Evolutionary conservation across 2,797 vertebrate species (phyloP).

Genomic region (Pteropus rufus): DNA sequence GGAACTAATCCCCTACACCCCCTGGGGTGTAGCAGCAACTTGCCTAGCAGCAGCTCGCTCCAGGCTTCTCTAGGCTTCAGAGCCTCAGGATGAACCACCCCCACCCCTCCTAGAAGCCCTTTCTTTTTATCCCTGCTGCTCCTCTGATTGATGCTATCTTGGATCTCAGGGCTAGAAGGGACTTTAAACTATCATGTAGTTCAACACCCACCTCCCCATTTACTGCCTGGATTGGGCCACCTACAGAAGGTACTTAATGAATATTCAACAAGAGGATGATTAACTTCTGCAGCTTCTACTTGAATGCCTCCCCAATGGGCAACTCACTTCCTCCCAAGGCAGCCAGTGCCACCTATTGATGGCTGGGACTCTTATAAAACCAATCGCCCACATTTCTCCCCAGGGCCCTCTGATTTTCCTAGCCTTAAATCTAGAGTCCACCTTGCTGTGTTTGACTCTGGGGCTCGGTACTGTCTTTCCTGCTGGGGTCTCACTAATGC

Average conservation of each 20-base stretch:
- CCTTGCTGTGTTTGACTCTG: background rate
- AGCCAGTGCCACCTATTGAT: background rate
- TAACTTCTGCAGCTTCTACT: background rate
- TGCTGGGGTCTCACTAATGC: background rate
- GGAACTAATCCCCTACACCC: constrained; percentile 17
- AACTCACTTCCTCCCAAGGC: background rate
- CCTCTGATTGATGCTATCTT: background rate
- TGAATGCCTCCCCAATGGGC: background rate
- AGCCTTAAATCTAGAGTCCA: background rate
- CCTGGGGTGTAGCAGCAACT: background rate
- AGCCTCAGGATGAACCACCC: background rate
- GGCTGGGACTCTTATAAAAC: background rate
- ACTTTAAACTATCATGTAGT: background rate
- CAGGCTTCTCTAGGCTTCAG: background rate
- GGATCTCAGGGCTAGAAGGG: background rate
- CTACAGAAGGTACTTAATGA: background rate
- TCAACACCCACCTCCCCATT: background rate
- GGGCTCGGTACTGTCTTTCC: background rate
- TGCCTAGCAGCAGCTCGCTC: constrained; percentile 44
- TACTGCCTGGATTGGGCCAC: background rate
- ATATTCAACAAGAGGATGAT: background rate
- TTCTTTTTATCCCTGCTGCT: background rate
- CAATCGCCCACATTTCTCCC: background rate
- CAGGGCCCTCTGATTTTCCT: background rate
- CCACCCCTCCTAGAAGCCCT: background rate